A percentile compares a stretch with the other conserved stretches of the same genome.
These are phyloP conservation scores for Imbricaverruca yamaguchii DNA, from an alignment of 2,888 invertebrate genomes.

Conservation along the genomic window DNA sequence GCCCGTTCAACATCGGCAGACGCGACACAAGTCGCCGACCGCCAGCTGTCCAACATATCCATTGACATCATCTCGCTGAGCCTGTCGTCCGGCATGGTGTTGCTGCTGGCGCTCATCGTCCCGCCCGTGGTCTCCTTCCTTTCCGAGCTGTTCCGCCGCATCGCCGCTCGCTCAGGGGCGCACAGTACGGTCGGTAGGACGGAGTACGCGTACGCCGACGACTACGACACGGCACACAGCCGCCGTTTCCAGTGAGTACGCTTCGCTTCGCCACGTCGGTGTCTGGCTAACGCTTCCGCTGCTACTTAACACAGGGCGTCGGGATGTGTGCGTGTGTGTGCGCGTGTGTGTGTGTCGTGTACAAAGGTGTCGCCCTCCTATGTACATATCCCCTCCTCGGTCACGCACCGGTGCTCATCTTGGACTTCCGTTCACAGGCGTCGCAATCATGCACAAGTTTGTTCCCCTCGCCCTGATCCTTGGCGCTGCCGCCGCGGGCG, in stretches of 20 bases:
- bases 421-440: neutral
- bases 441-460: neutral
- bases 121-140: neutral
- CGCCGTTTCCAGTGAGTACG: neutral
- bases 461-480: neutral
- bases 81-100: neutral
- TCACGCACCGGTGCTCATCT: too few species aligned
- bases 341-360: neutral
- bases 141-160: neutral
- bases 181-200: neutral
- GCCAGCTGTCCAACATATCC: neutral
- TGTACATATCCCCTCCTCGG: neutral
- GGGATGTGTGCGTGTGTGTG: neutral
- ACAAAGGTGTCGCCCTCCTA: neutral
- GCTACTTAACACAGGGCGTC: too few species aligned
- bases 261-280: neutral
- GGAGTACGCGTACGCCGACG: neutral
- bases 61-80: neutral
- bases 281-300: neutral
- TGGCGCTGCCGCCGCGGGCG: neutral
- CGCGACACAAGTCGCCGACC: neutral
- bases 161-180: neutral
- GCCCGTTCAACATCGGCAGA: neutral
- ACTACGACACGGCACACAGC: neutral
- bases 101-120: neutral